phyloP scores from a whole-genome alignment of 2,888 invertebrate genomes.

The Timandra comae region DNA sequence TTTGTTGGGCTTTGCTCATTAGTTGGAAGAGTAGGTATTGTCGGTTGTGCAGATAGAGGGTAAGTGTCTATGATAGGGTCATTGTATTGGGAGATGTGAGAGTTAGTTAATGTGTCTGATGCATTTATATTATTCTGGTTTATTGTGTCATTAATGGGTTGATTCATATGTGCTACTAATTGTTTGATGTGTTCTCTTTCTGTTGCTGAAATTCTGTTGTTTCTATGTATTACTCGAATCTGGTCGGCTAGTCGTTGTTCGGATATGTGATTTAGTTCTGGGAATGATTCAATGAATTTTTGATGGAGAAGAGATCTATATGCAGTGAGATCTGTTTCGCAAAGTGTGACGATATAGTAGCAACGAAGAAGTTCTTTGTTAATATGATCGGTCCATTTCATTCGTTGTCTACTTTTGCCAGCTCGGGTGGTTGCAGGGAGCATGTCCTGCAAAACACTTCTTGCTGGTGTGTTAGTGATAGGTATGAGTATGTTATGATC shows the following conservation, averaged over 20 bases:
- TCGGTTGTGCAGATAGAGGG: constrained; percentile 7
- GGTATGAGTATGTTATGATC: no score
- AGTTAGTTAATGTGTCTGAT: background rate
- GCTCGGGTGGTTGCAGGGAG: constrained; percentile 13
- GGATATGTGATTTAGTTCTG: background rate
- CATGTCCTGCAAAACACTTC: no score
- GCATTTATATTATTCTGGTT: background rate
- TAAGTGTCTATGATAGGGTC: background rate
- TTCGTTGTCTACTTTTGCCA: constrained; percentile 9
- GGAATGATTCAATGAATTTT: background rate
- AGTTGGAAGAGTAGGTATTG: no score
- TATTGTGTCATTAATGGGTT: background rate
- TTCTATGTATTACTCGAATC: background rate
- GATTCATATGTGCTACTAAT: no score
- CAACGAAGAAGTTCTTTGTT: constrained; percentile 9
- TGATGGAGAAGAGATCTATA: background rate
- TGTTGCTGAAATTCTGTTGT: background rate
- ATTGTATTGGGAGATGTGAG: background rate
- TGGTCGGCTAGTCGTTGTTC: constrained; percentile 1
- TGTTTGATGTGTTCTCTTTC: no score
- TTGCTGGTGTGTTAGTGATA: no score
- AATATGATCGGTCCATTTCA: constrained; percentile 8
- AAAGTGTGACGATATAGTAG: background rate
- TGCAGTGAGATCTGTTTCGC: background rate
- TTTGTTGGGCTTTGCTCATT: no score